Base-by-base conservation (phyloP, 2,113 vertebrate species). In the Cathartes aura region DNA sequence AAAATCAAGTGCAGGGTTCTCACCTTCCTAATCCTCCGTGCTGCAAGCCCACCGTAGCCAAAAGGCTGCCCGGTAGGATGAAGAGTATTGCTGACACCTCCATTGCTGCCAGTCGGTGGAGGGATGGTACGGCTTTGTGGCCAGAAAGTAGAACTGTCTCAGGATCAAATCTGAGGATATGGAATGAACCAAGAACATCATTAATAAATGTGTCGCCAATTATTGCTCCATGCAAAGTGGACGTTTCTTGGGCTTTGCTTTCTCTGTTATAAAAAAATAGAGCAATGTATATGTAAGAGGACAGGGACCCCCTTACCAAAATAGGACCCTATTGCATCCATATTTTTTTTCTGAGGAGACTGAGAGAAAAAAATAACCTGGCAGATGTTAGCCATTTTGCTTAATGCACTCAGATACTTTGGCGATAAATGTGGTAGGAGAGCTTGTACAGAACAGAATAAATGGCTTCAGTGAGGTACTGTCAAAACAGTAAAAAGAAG, bases 381-480 rank as follows among this genome's bases (percentile, higher is more conserved):
- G 53, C 29, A 95, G 86, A 58, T 96, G 75, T 93, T 89, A 89
- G 74, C 90, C 30, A 47, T 59, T 66, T 70, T 90, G 72, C 52
- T 79, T 84, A 89, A 83, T 74, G 90, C 82, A 74, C 72, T 92
- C n/a, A n/a, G 82, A 90, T 94, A 48, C 81, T 66, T 27, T 40
- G 63, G 89, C 8, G 10, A 84, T 74, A 73, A 92, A 43, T 50
- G 72, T 81, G 86, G 59, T 75, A 42, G 92, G 68, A 95, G 88
- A 95, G 86, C 82, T 73, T 47, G 62, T 48, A 38, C 42, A 67
- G 90, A 74, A 14, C 8, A 63, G 85, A 71, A 90, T n/a, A 90
- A 92, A 90, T 52, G 82, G 47, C 79, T 94, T 59, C 14, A 1
- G 55, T 19, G 63, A 89, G 88, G 38, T 64, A 38, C 82, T 95